These are phyloP conservation scores for Lymantria monacha DNA, from an alignment of 2,888 invertebrate species.

Conservation along the genomic window DNA sequence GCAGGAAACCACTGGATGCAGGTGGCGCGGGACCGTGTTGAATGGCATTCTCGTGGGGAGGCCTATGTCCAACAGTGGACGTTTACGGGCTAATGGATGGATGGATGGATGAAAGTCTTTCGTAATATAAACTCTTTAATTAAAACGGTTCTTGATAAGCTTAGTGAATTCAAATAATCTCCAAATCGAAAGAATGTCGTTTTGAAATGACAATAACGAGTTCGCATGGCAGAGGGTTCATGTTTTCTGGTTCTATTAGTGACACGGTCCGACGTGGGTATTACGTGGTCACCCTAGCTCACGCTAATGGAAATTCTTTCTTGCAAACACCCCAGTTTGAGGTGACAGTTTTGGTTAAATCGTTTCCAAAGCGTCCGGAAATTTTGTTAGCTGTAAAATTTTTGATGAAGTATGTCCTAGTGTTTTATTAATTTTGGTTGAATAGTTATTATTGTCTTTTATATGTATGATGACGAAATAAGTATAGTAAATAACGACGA, in stretches of 20 bases:
- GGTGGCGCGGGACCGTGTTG: too few species aligned
- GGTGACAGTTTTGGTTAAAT: slow-evolving; percentile 27
- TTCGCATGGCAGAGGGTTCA: slow-evolving; percentile 17
- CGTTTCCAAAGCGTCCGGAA: slow-evolving; percentile 17
- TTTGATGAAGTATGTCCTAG: slow-evolving; percentile 20
- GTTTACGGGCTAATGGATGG: too few species aligned
- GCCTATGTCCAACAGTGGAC: too few species aligned
- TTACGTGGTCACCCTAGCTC: slow-evolving; percentile 44
- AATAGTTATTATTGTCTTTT: too few species aligned
- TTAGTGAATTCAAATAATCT: slow-evolving; percentile 3
- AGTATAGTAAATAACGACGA: too few species aligned
- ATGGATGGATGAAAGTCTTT: too few species aligned
- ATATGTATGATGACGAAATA: too few species aligned
- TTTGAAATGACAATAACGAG: slow-evolving; percentile 26
- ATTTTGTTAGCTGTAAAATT: slow-evolving; percentile 21
- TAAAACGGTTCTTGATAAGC: slow-evolving; percentile 10
- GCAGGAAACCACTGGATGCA: too few species aligned
- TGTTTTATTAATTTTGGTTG: not conserved
- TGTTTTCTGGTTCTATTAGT: slow-evolving; percentile 30
- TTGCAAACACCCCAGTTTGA: slow-evolving; percentile 33
- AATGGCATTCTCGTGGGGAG: too few species aligned
- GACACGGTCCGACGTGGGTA: slow-evolving; percentile 46
- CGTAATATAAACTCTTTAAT: too few species aligned
- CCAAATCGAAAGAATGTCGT: slow-evolving; percentile 18
- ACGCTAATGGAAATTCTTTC: slow-evolving; percentile 64